Evolutionary conservation across 2,888 invertebrate species (phyloP).

Genomic region (Hymenopus coronatus): DNA sequence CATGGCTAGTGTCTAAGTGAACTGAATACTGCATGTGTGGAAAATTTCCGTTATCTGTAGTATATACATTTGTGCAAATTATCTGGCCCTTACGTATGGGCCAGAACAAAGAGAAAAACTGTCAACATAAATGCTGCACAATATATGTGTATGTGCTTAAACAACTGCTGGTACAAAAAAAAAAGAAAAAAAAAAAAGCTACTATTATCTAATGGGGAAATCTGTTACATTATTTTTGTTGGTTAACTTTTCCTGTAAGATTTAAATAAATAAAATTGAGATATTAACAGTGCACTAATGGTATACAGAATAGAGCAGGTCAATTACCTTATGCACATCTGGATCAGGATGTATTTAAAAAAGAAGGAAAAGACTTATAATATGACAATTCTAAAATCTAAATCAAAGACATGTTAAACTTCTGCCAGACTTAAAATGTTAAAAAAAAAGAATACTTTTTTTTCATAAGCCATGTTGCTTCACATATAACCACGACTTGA

Average conservation of each 20-base stretch:
- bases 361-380: not conserved
- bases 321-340: slow-evolving; percentile 14
- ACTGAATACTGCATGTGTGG: slow-evolving; percentile 16
- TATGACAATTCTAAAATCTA: slow-evolving; percentile 12
- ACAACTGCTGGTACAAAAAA: slow-evolving; percentile 20
- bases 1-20: slow-evolving; percentile 26
- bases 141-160: slow-evolving; percentile 21
- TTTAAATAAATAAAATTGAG: slow-evolving; percentile 12
- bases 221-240: slow-evolving; percentile 19
- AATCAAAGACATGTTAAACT: slow-evolving; percentile 2
- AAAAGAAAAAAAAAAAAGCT: not conserved
- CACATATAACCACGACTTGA: slow-evolving; percentile 1
- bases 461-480: slow-evolving; percentile 7
- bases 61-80: slow-evolving; percentile 8
- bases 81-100: not conserved
- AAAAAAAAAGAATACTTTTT: not conserved
- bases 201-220: slow-evolving; percentile 7
- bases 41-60: slow-evolving; percentile 20
- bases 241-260: slow-evolving; percentile 6
- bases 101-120: not conserved
- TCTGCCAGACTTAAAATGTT: not conserved
- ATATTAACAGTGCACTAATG: slow-evolving; percentile 22
- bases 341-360: not conserved
- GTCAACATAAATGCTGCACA: slow-evolving; percentile 12
- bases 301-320: slow-evolving; percentile 15